Evolutionary conservation across 2,113 vertebrate genomes (phyloP).

Genomic region (Colius striatus): DNA sequence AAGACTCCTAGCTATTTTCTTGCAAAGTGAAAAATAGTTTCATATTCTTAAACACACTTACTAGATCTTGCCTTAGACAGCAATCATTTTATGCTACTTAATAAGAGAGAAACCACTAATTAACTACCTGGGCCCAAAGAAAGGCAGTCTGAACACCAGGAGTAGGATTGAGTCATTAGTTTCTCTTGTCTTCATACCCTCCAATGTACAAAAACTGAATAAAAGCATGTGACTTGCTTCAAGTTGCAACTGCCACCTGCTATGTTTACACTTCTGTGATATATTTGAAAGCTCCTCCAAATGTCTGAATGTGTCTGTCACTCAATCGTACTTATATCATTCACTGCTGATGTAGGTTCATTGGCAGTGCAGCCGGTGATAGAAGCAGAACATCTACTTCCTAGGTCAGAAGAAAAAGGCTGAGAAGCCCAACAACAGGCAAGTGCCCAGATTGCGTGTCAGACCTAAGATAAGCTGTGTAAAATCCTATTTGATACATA

Average conservation of each 20-base stretch:
- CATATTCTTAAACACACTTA: background rate
- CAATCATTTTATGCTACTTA: background rate
- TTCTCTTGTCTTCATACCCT: slow-evolving; percentile 4
- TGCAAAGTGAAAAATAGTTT: background rate
- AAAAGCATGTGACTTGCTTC: background rate
- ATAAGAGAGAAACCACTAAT: slow-evolving; percentile 39
- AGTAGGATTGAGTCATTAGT: slow-evolving; percentile 1
- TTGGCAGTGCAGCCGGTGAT: fast-evolving
- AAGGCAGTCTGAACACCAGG: background rate
- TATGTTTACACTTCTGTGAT: background rate
- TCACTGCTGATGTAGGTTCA: background rate
- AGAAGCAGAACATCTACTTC: background rate
- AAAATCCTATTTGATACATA: background rate
- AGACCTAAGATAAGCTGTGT: background rate
- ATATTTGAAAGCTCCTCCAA: background rate
- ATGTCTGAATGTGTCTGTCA: background rate
- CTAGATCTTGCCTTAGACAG: background rate
- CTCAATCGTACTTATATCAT: background rate
- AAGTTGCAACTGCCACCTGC: background rate
- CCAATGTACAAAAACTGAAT: background rate
- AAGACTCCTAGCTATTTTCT: background rate
- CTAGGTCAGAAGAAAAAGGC: background rate
- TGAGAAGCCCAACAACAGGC: background rate
- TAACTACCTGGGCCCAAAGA: slow-evolving; percentile 23
- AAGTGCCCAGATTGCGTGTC: background rate